Evolutionary conservation across 2,113 vertebrate species (phyloP), one percentile per base, ranked within the genome.

Genomic region (Pachycephala philippinensis): DNA sequence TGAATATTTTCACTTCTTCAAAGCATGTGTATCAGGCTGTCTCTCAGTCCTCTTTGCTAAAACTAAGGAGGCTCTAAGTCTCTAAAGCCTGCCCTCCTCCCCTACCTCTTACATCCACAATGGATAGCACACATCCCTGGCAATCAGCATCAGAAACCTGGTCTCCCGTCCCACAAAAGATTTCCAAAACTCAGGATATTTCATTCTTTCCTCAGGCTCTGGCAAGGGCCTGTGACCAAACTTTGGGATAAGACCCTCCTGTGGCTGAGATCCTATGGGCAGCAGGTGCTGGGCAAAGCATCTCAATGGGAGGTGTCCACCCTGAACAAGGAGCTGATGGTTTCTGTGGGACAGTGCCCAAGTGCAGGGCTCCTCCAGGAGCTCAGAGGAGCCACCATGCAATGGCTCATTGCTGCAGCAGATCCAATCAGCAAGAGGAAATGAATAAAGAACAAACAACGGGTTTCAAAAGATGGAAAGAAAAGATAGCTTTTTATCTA

Each of bases 371-470:
- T 77, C 45, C 47, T 74, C 26, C 53, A 72, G 63, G 40, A 74
- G 64, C 64, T 92, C 68, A 50, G 76, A 80, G 60, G 37, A 84
- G 64, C 85, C 66, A 42, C 68, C 40, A 47, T 61, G 71, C 22
- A 74, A 84, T 0, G 30, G 60, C 50, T 93, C n/a, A 23, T 86
- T 93, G 90, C 74, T 95, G 72, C 42, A 69, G 26, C 42, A 85
- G 61, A 85, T 87, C 45, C 26, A 64, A 85, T 94, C 93, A 83
- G n/a, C 19, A 53, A 61, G 68, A 96, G 68, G 75, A 96, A 95
- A 70, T 72, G 45, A 87, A 82, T 50, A 49, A 76, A 89, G 83
- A 93, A n/a, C 33, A 94, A 94, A 69, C 33, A 63, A 33, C 0
- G 1, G 27, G 22, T 45, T 92, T 92, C 30, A 63, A 71, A 92